A percentile compares a stretch with the other conserved stretches of the same genome.
Evolutionary conservation across 2,888 invertebrate genomes (phyloP).

Genomic region (Balanococcus diminutus): DNA sequence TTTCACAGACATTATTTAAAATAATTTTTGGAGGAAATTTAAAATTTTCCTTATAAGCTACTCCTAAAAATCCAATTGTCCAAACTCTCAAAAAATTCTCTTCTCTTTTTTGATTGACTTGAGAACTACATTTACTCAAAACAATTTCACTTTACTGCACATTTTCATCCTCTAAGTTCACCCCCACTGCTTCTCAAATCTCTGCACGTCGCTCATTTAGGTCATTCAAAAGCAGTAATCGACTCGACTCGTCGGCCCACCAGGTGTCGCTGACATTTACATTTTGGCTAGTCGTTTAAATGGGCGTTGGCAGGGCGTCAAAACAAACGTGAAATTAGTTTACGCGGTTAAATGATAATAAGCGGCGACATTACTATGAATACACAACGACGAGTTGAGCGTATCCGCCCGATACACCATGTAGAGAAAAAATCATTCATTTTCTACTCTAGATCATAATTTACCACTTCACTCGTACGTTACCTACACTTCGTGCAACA

Average conservation of each 20-base stretch:
- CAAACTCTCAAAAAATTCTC: too few relatives aligned
- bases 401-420: neutral
- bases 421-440: neutral
- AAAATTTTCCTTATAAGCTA: too few relatives aligned
- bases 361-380: constrained; percentile 22
- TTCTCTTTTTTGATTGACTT: too few relatives aligned
- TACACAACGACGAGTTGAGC: constrained; percentile 7
- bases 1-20: too few relatives aligned
- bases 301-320: constrained; percentile 55
- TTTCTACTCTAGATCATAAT: neutral
- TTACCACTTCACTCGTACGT: neutral
- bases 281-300: constrained; percentile 50
- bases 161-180: neutral
- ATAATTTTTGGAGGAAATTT: too few relatives aligned
- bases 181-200: neutral
- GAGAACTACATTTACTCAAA: neutral
- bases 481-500: neutral
- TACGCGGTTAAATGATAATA: constrained; percentile 51
- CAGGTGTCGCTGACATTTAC: constrained; percentile 55
- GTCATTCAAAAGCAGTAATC: constrained; percentile 26
- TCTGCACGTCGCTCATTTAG: neutral
- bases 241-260: neutral
- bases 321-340: constrained; percentile 53
- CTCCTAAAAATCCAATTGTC: too few relatives aligned
- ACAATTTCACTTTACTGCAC: neutral